Percentiles rank a stretch among this genome's conserved stretches.
These are phyloP conservation scores for Diplodus puntazzo DNA, from an alignment of 2,797 vertebrate species.

Conservation along the genomic window DNA sequence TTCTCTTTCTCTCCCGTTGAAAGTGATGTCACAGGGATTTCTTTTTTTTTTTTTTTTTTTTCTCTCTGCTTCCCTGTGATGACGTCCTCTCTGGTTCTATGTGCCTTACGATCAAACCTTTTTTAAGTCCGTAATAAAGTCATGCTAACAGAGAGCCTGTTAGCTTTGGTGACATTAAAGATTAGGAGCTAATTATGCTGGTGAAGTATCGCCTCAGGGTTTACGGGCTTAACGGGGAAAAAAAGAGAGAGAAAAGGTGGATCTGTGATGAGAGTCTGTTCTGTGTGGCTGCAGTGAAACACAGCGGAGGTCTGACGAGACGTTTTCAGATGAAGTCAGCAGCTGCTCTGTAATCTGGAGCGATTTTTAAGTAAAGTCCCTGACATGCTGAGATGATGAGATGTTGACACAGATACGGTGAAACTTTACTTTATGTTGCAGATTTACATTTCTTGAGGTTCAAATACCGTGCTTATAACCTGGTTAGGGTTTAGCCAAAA, in stretches of 20 bases:
- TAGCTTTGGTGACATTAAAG: slow-evolving; percentile 46
- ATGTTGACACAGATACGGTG: no score
- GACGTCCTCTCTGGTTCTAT: not conserved
- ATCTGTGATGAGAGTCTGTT: slow-evolving; percentile 14
- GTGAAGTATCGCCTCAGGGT: slow-evolving; percentile 14
- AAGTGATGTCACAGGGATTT: not conserved
- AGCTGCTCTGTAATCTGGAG: not conserved
- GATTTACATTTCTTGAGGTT: no score
- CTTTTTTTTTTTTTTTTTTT: not conserved
- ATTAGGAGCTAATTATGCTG: slow-evolving; percentile 46
- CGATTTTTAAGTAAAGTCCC: not conserved
- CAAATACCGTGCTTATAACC: no score
- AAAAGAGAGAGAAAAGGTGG: not conserved
- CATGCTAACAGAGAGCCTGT: slow-evolving; percentile 28
- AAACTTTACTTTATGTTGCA: no score
- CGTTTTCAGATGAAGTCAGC: not conserved
- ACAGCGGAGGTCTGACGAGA: not conserved
- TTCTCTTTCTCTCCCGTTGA: not conserved
- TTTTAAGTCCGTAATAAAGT: slow-evolving; percentile 9
- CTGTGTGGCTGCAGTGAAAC: not conserved
- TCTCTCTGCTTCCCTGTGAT: not conserved
- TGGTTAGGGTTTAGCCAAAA: no score
- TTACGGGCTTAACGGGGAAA: not conserved
- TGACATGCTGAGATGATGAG: no score
- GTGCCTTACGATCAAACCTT: slow-evolving; percentile 7